Base-by-base conservation (phyloP, 2,113 vertebrate species). In the Microcebus ravelobensis region DNA sequence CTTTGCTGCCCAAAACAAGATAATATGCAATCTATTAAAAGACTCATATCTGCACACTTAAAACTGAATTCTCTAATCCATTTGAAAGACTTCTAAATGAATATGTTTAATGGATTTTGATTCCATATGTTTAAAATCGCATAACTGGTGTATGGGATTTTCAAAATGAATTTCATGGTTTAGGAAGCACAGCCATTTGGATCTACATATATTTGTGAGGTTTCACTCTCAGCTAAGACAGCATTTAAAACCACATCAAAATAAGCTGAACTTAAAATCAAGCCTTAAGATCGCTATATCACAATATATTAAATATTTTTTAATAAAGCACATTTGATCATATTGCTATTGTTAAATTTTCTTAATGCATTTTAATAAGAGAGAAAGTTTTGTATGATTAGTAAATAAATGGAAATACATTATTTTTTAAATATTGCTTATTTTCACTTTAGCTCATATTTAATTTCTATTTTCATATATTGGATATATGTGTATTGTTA, bases 51-150 rank as follows among this genome's bases (percentile, higher is more conserved):
- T 57, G 29, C 7, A 50, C 59, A 34, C 71, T 90, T 61, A 70
- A 90, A 87, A 79, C 39, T 42, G 29, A 77, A 90, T 92, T 74
- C 84, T 80, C 85, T 80, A 61, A 90, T 92, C 74, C 67, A 80
- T 73, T 83, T 85, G 15, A 77, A 94, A 95, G 65, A 52, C 31
- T 74, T 94, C 70, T 11, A 83, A 92, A 86, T 67, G 73, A 73
- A 52, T 94, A 82, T 93, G 94, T 94, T 61, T 36, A 36, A 23
- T 70, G 89, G 57, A 87, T 70, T 95, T 97, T 92, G 15, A 87
- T 39, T 79, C 70, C 91, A 34, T 57, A 42, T 84, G 71, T 83
- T 95, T 95, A 76, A 71, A 95, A 65, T 65, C 80, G 81, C 57
- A 52, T 73, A 82, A 80, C 55, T 50, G n/a, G 73, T 48, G 21